Evolutionary conservation across 1,140 invertebrate species (phyloP).

Genomic region (Acyrthosiphon pisum): DNA sequence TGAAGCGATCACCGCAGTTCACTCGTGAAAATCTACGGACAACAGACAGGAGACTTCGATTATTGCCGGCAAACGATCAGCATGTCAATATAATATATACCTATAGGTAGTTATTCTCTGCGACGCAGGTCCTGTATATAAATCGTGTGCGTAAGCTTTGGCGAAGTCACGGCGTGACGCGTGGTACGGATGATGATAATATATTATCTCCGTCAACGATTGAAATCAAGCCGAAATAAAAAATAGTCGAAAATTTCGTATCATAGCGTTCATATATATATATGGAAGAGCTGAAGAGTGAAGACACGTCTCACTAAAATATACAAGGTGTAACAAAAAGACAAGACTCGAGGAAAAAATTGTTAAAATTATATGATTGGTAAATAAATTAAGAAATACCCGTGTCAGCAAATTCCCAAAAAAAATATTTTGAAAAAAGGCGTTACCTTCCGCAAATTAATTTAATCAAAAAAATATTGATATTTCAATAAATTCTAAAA

Average conservation of each 20-base stretch:
- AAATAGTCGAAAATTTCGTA: neutral
- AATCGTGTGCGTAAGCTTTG: neutral
- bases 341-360: no score
- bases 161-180: neutral
- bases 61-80: neutral
- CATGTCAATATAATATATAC: neutral
- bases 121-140: neutral
- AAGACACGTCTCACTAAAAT: neutral
- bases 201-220: neutral
- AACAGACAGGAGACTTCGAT: neutral
- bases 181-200: neutral
- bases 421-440: no score
- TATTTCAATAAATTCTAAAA: no score
- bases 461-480: no score
- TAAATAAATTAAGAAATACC: no score
- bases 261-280: neutral
- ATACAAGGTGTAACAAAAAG: no score
- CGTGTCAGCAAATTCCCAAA: no score
- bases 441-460: no score
- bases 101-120: no score
- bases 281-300: neutral
- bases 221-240: neutral
- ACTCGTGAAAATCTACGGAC: neutral
- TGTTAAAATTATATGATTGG: no score
- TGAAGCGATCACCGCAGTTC: neutral